Evolutionary conservation across 2,797 vertebrate genomes (phyloP), one percentile per base, ranked within the genome.

Genomic region (Scleropages formosus): DNA sequence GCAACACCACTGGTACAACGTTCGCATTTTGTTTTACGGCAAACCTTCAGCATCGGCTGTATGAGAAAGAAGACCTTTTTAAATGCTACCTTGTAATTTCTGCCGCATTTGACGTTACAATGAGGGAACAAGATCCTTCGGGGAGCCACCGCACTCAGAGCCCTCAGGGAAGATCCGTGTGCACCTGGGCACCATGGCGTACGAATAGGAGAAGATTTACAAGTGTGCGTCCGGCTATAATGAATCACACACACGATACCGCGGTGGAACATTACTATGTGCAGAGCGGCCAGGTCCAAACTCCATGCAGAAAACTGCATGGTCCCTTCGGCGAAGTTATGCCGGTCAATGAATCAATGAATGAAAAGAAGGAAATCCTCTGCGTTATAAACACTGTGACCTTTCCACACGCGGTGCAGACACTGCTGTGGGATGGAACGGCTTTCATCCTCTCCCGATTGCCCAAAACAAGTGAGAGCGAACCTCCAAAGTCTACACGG

Each of bases 61-160:
- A 47, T 58, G 72, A 61, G 65, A 74, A 44, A 72, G 58, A 56
- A 76, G 63, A 73, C 58, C 74, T 27, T 70, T 77, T 74, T 74
- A 73, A 39, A 79, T 65, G 59, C 61, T 26, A 15, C 49, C 27
- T 70, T 72, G 72, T 71, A 65, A 51, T 64, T 79, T 74, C 56
- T 71, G 53, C 20, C 16, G n/a, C 51, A 69, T 27, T 24, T 73
- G 71, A 70, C 63, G 44, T 68, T 70, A 56, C 18, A 4, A 31
- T 13, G 66, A 1, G 20, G 49, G 20, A 64, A 77, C 18, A 61
- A 59, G 47, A 65, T 73, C 31, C 22, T 62, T 76, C 60, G 51
- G 65, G 66, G 22, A 4, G 7, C 58, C 8, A n/a, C 16, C 20
- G 24, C 9, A 16, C 26, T 1, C 31, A 26, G 27, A 59, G 27